Percentiles rank a stretch among this genome's conserved stretches.
Evolutionary conservation across 1,140 invertebrate species (phyloP).

Genomic region (Oryctes rhinoceros): DNA sequence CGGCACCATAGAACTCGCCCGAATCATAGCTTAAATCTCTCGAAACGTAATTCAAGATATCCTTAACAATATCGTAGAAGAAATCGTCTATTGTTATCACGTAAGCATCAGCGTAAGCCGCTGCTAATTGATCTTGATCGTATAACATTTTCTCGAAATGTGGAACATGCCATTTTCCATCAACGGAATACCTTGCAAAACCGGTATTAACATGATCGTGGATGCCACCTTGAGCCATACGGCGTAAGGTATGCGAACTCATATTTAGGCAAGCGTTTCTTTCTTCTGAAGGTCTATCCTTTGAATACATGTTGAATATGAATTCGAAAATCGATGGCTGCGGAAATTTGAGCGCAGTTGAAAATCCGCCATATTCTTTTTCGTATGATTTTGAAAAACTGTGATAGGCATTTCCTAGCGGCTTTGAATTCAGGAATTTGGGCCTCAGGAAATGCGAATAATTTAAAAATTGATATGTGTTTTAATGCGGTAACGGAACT

Average conservation of each 20-base stretch:
- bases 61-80: conserved; percentile 76
- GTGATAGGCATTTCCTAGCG: conserved; percentile 64
- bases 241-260: conserved; percentile 81
- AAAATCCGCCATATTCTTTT: conserved; percentile 84
- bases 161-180: conserved; percentile 92
- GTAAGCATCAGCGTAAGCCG: conserved; percentile 83
- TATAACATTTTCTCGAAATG: conserved; percentile 99
- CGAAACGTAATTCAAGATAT: conserved; percentile 86
- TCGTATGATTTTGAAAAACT: conserved; percentile 75
- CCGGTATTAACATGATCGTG: conserved; percentile 94
- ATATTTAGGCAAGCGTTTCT: conserved; percentile 77
- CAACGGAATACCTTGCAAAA: conserved; percentile 85
- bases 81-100: conserved; percentile 78
- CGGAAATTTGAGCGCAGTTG: conserved; percentile 89
- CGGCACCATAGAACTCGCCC: conserved; percentile 93
- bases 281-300: conserved; percentile 67
- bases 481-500: neutral
- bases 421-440: conserved; percentile 49
- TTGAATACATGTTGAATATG: conserved; percentile 77
- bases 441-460: conserved; percentile 14
- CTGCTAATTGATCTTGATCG: conserved; percentile 91
- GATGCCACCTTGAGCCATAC: conserved; percentile 92
- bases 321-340: conserved; percentile 90
- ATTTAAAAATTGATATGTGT: neutral
- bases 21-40: conserved; percentile 82